A percentile compares a stretch with the other conserved stretches of the same genome.
These are phyloP conservation scores for Boulengerochromis microlepis DNA, from an alignment of 2,113 vertebrate species.

Conservation along the genomic window DNA sequence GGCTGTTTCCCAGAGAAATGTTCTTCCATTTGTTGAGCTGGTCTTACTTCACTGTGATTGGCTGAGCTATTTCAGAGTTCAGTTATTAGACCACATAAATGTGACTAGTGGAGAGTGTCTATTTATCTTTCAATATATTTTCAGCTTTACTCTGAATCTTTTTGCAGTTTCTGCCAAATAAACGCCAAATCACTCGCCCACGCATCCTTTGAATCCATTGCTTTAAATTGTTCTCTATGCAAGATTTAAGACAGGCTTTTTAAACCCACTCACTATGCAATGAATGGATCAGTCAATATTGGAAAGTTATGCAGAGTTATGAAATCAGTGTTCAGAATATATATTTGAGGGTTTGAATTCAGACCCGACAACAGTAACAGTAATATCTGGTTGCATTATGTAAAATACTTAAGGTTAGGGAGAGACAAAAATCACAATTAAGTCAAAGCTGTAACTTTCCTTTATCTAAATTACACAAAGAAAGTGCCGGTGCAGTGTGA, in stretches of 20 bases:
- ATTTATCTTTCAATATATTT: background rate
- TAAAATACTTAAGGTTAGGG: background rate
- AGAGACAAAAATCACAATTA: background rate
- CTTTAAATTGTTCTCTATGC: background rate
- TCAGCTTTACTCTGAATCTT: background rate
- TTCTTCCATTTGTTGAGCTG: background rate
- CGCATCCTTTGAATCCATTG: background rate
- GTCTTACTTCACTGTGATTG: background rate
- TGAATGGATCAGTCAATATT: background rate
- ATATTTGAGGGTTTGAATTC: background rate
- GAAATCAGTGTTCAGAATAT: background rate
- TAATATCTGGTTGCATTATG: background rate
- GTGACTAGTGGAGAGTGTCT: background rate
- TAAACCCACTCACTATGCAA: background rate
- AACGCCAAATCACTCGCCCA: background rate
- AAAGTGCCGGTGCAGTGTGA: background rate
- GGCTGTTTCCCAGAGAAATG: background rate
- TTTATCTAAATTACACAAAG: background rate
- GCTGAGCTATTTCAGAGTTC: background rate
- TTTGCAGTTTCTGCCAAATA: background rate
- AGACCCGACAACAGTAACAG: background rate
- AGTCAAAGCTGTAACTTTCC: background rate
- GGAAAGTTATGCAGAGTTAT: background rate
- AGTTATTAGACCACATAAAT: background rate
- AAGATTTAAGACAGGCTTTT: background rate